Evolutionary conservation across 2,888 invertebrate species (phyloP).

Genomic region (Celastrina argiolus): DNA sequence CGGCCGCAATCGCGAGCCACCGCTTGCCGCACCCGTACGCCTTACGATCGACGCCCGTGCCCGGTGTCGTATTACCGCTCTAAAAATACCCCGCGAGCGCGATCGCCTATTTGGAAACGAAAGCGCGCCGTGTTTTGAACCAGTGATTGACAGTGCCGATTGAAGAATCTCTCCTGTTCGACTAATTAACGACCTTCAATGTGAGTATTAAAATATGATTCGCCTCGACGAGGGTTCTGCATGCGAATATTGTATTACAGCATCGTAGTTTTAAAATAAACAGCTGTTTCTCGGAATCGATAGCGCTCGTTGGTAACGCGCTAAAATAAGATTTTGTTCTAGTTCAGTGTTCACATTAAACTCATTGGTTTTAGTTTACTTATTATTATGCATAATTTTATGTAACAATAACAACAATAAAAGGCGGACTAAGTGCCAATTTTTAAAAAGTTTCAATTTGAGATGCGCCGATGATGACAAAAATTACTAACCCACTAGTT

Average conservation of each 20-base stretch:
- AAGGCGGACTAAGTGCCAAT: neutral
- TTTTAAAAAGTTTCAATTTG: neutral
- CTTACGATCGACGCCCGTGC: constrained; percentile 65
- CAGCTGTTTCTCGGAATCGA: constrained; percentile 69
- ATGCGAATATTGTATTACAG: constrained; percentile 51
- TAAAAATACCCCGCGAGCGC: constrained; percentile 74
- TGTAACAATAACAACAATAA: neutral
- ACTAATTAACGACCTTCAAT: constrained; percentile 47
- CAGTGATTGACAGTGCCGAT: constrained; percentile 77
- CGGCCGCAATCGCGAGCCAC: constrained; percentile 62
- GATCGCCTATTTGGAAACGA: constrained; percentile 75
- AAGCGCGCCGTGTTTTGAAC: constrained; percentile 73
- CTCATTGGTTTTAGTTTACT: neutral
- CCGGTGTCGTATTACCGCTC: constrained; percentile 76
- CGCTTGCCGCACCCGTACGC: constrained; percentile 57
- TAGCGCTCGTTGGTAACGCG: constrained; percentile 52
- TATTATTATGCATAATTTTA: neutral
- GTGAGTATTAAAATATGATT: constrained; percentile 56
- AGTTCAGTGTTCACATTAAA: constrained; percentile 38
- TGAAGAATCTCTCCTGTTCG: constrained; percentile 60
- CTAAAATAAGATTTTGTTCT: constrained; percentile 63
- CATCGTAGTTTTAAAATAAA: constrained; percentile 68
- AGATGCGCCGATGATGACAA: neutral
- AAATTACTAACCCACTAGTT: neutral
- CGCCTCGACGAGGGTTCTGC: constrained; percentile 36